Conservation (phyloP, 2,797 vertebrate genomes). For the Microtus californicus region DNA sequence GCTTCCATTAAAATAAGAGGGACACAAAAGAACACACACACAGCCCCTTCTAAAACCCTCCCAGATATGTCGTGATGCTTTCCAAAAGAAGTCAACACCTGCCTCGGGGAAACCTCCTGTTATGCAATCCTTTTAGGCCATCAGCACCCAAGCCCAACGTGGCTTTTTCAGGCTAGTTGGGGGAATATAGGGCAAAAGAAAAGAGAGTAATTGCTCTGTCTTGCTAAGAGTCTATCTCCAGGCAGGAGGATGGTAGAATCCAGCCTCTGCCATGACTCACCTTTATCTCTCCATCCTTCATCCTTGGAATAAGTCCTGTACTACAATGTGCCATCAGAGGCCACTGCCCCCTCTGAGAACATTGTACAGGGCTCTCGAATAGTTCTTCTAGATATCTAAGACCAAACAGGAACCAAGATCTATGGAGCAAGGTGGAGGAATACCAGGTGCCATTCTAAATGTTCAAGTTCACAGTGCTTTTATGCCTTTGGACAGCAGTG, state of each 20-base stretch:
- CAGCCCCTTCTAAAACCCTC: not conserved
- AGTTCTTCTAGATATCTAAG: not conserved
- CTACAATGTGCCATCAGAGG: not conserved
- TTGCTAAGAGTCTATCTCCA: not conserved
- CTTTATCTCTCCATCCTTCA: not conserved
- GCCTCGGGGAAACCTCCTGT: too few species aligned
- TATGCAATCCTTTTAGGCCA: not conserved
- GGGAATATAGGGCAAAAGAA: not conserved
- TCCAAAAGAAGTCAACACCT: not conserved
- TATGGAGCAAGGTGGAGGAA: fast-evolving
- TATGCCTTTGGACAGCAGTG: not conserved
- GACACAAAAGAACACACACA: not conserved
- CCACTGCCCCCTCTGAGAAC: not conserved
- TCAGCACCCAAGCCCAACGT: not conserved
- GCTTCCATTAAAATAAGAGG: not conserved
- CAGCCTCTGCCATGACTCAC: not conserved
- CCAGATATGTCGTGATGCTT: not conserved
- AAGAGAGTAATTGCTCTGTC: not conserved
- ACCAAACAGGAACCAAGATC: not conserved
- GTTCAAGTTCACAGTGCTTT: not conserved
- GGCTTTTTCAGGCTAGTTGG: not conserved
- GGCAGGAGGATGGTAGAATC: not conserved
- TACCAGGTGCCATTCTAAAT: not conserved
- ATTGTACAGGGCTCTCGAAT: not conserved
- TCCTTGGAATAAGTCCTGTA: not conserved